Base-by-base conservation (phyloP, 1,140 invertebrate species). In the Monomorium pharaonis region DNA sequence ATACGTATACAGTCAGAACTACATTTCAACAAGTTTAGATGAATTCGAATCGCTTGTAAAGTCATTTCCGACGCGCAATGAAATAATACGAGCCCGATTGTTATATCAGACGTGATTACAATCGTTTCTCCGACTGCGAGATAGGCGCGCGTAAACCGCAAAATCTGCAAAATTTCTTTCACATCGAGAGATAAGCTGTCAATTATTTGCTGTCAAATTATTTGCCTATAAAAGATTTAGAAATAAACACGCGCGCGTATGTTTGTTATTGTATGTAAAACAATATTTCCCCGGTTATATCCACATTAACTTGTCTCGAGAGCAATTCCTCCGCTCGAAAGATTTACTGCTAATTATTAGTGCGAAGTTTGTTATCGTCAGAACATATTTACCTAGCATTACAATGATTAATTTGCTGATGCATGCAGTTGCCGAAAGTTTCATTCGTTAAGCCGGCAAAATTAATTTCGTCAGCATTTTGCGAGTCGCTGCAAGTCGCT, bases 21-120 rank as follows among this genome's bases (percentile, higher is more conserved):
- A 16, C 56, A 81, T 80, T 80, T 80, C 21, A 54, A 42, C 24
- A 56, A 80, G 33, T 80, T 56, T 37, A 76, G 4, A 10, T 60
- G 44, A 44, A 56, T 37, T 51, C 9, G 18, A 54, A 16, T 21
- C 2, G n/a, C 12, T 24, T 4, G 10, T 33, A 51, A 65, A 78
- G 24, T 0, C 30, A 54, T 49, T 63, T 65, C 30, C 27, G 42
- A 49, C 14, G 18, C 14, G n/a, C n/a, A 65, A 44, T n/a, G 33
- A 78, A 63, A 49, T 77, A 63, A 81, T 56, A 6, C 14, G 3
- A 14, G 18, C 24, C 16, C 7, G 7, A 30, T 27, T 14, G 18
- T 44, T 24, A 12, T 33, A 27, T 54, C n/a, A 5, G 0, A 44
- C 54, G 9, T 16, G n/a, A 70, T 58, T 70, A 70, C 58, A 51